phyloP scores from a whole-genome alignment of 2,888 invertebrate genomes.

The Heteromyza rotundicornis region DNA sequence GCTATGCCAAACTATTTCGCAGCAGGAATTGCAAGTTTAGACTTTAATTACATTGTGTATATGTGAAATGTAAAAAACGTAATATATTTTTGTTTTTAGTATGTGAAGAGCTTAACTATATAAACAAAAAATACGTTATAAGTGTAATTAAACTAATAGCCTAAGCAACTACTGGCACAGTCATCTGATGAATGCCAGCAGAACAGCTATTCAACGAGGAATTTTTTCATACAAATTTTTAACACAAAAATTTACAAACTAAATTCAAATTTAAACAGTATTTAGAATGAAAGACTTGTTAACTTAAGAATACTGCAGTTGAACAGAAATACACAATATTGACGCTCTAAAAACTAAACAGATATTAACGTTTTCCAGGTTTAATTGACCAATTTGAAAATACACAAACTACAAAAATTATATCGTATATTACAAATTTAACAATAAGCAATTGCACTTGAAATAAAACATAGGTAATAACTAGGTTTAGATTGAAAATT shows the following conservation, averaged over 20 bases:
- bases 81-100: neutral
- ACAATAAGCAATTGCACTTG: too few relatives aligned
- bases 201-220: too few relatives aligned
- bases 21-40: neutral
- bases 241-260: too few relatives aligned
- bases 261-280: too few relatives aligned
- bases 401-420: neutral
- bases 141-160: too few relatives aligned
- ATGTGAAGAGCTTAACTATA: neutral
- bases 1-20: neutral
- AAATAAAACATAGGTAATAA: neutral
- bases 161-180: too few relatives aligned
- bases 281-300: too few relatives aligned
- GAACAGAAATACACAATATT: neutral
- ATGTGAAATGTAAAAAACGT: neutral
- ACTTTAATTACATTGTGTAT: neutral
- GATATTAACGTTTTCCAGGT: neutral
- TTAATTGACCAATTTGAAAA: neutral
- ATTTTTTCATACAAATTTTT: too few relatives aligned
- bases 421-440: too few relatives aligned
- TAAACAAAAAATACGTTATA: too few relatives aligned
- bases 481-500: neutral
- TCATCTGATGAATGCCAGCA: too few relatives aligned
- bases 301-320: conserved; percentile 23
- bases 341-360: neutral